phyloP scores from a whole-genome alignment of 1,140 invertebrate genomes.

The Drosophila guanche region DNA sequence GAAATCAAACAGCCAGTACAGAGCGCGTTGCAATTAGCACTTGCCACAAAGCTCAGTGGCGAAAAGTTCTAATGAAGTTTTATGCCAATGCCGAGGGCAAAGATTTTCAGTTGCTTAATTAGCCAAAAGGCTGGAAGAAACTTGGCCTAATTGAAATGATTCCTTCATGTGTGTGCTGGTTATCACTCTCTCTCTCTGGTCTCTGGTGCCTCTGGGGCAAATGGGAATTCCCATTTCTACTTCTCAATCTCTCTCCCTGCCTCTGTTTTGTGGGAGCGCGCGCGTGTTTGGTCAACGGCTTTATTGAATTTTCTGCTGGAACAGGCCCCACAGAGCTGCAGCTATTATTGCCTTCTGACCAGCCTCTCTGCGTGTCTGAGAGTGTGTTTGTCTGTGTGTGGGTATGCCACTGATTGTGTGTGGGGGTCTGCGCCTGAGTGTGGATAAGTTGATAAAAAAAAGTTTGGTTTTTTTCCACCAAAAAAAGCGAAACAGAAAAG shows the following conservation, averaged over 20 bases:
- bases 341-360: conserved; percentile 44
- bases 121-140: conserved; percentile 44
- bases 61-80: conserved; percentile 33
- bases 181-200: conserved; percentile 4
- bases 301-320: conserved; percentile 64
- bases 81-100: not conserved
- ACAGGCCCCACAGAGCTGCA: conserved; percentile 34
- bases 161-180: conserved; percentile 11
- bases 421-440: conserved; percentile 26
- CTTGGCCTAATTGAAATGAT: conserved; percentile 68
- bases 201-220: not conserved
- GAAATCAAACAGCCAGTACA: conserved; percentile 35
- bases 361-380: not conserved
- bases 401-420: conserved; percentile 14
- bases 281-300: conserved; percentile 49
- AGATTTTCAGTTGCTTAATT: conserved; percentile 62
- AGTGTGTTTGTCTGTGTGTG: conserved; percentile 8
- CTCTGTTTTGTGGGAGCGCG: no score
- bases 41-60: conserved; percentile 6
- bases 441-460: conserved; percentile 50
- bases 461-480: conserved; percentile 8
- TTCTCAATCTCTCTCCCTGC: not conserved
- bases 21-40: conserved; percentile 54
- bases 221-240: no score
- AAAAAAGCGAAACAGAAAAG: conserved; percentile 51